Evolutionary conservation across 1,140 invertebrate species (phyloP).

Genomic region (Forficula auricularia): DNA sequence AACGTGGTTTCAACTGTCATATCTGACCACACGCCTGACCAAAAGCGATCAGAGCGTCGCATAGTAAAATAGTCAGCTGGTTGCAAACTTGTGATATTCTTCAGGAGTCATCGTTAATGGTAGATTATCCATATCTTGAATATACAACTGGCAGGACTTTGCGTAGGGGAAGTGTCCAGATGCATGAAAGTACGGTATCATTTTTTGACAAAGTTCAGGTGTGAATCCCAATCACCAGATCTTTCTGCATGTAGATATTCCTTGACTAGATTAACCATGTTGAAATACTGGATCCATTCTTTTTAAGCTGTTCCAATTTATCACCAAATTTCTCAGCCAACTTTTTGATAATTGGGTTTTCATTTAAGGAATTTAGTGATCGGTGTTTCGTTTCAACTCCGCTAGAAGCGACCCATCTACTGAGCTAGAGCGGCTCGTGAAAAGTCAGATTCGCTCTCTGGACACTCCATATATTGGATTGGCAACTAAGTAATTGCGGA

Average conservation of each 20-base stretch:
- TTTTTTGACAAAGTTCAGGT: conserved; percentile 23
- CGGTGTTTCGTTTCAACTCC: too few relatives aligned
- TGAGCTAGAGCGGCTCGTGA: too few relatives aligned
- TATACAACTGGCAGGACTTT: conserved; percentile 26
- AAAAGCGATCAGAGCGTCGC: conserved; percentile 24
- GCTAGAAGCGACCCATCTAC: too few relatives aligned
- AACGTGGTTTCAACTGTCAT: conserved; percentile 25
- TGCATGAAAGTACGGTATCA: conserved; percentile 28
- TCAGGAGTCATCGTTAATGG: conserved; percentile 17
- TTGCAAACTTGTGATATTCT: conserved; percentile 23
- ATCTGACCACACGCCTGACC: conserved; percentile 25
- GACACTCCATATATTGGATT: too few relatives aligned
- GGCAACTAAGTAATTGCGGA: too few relatives aligned
- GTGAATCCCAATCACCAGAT: conserved; percentile 24
- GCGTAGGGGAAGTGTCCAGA: conserved; percentile 26
- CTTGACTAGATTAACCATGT: conserved; percentile 20
- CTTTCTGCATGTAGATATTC: conserved; percentile 23
- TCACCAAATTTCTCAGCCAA: background rate
- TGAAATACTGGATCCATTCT: conserved; percentile 25
- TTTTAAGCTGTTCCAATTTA: conserved; percentile 20
- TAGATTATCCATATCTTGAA: conserved; percentile 25
- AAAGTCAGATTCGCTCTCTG: too few relatives aligned
- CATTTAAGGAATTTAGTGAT: too few relatives aligned
- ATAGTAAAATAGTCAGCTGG: conserved; percentile 22
- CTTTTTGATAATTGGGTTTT: background rate